Evolutionary conservation across 2,888 invertebrate species (phyloP).

Genomic region (Doris montereyensis): DNA sequence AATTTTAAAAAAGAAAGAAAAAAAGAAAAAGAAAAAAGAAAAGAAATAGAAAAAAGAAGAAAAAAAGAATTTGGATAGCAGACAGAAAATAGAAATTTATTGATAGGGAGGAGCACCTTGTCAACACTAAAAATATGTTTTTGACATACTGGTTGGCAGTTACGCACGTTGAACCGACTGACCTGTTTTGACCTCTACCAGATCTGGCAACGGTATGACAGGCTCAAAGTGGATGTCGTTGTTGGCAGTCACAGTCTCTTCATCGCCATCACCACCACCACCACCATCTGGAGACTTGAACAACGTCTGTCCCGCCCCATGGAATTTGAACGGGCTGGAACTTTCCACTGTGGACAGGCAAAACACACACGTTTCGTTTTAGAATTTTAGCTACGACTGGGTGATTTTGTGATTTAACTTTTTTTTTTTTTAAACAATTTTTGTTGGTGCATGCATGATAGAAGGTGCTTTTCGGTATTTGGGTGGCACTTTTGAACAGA

Average conservation of each 20-base stretch:
- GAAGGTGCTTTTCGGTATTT: too few species aligned
- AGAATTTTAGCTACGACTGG: too few species aligned
- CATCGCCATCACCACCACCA: conserved; percentile 34
- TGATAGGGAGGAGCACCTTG: too few species aligned
- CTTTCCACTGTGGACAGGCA: conserved; percentile 37
- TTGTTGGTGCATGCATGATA: too few species aligned
- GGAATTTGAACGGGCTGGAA: conserved; percentile 59
- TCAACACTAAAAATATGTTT: too few species aligned
- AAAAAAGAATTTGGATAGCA: background rate
- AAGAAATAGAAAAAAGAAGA: background rate
- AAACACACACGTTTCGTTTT: too few species aligned
- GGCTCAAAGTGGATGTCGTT: conserved; percentile 79
- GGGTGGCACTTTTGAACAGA: too few species aligned
- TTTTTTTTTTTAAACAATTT: too few species aligned
- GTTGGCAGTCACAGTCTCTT: conserved; percentile 75
- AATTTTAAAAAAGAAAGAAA: background rate
- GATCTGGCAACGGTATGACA: conserved; percentile 80
- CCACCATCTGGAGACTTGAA: conserved; percentile 49
- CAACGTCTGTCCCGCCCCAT: conserved; percentile 62
- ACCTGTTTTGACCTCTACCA: conserved; percentile 75
- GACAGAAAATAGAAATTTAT: too few species aligned
- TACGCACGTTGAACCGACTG: too few species aligned
- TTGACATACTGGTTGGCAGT: too few species aligned
- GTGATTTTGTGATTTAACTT: too few species aligned
- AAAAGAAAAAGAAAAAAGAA: background rate